Evolutionary conservation across 2,797 vertebrate genomes (phyloP), one percentile per base, ranked within the genome.

Genomic region (Australoheros facetus): DNA sequence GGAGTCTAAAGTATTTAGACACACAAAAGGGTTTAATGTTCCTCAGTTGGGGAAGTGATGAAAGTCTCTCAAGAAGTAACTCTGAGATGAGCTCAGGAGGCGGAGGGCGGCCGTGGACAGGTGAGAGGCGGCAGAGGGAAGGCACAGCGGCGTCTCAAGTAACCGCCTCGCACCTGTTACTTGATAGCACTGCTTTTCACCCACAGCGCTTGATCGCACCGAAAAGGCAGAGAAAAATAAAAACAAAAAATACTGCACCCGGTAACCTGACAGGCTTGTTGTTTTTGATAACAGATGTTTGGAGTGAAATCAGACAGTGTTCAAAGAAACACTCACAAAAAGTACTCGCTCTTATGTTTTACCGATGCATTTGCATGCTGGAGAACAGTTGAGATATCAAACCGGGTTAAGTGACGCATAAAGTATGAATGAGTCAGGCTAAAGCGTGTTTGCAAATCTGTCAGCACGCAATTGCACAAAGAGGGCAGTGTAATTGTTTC

Each of bases 11-110:
- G 90, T 87, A 91, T 94, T 95, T 90, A 92, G 87, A 81, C 77
- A 72, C 84, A 94, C 92, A 93, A 94, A 94, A 81, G 66, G 85
- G 88, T 93, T 89, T 92, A 90, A 90, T 90, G 91, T 94, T 93
- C 88, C 90, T 84, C 71, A 26, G 16, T 76, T 79, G 82, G 85
- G 71, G 85, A 92, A 83, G 91, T 87, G 91, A 89, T 94, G 93
- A 95, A 90, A 93, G 90, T 93, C 75, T 85, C 81, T 78, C 75
- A 85, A 90, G 83, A 86, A 79, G 81, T 71, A 84, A 76, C 73
- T 77, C 80, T 30, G 82, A 83, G 81, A 73, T 17, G 5, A 87
- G 77, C 69, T 75, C 66, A 26, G 75, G 53, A 70, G 87, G 83
- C 17, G 26, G 70, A 74, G 66, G 30, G 73, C 23, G 34, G 66